A percentile compares a stretch with the other conserved stretches of the same genome.
Conservation (phyloP, 1,140 invertebrate species). For the Watersipora subatra region DNA sequence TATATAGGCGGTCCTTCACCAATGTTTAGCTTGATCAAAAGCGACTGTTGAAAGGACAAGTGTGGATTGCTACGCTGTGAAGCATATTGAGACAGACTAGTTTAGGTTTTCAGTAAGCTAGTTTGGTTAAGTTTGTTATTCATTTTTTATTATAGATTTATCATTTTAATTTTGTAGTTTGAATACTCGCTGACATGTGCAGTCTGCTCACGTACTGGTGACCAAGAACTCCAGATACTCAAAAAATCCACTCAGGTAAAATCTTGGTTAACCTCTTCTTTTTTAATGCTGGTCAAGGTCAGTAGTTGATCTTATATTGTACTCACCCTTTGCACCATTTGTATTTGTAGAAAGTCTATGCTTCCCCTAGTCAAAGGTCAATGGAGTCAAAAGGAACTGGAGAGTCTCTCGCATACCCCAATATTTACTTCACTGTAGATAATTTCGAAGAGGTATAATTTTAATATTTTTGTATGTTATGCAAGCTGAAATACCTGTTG, state of each 20-base stretch:
- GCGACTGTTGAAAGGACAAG: too few species aligned
- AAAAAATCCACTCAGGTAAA: constrained; percentile 74
- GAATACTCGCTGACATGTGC: constrained; percentile 92
- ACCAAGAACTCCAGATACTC: constrained; percentile 85
- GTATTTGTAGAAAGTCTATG: constrained; percentile 64
- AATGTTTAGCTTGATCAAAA: too few species aligned
- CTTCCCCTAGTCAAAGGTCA: constrained; percentile 80
- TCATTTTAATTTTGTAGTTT: constrained; percentile 46
- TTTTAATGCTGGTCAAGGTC: constrained; percentile 4
- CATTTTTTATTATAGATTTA: background rate
- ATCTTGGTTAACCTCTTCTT: constrained; percentile 2
- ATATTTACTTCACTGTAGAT: constrained; percentile 97
- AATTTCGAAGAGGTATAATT: constrained; percentile 85
- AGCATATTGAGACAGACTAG: too few species aligned
- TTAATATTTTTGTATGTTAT: too few species aligned
- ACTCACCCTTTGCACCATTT: too few species aligned
- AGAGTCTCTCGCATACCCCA: constrained; percentile 96
- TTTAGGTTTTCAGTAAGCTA: too few species aligned
- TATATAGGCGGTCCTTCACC: too few species aligned
- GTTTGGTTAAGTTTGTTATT: background rate
- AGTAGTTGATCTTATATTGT: background rate
- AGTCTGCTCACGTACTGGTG: constrained; percentile 89
- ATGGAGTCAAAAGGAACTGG: constrained; percentile 97
- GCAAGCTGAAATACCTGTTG: constrained; percentile 3
- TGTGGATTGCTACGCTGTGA: too few species aligned